Conservation (phyloP, 2,888 invertebrate species). For the Apotomis turbidana region DNA sequence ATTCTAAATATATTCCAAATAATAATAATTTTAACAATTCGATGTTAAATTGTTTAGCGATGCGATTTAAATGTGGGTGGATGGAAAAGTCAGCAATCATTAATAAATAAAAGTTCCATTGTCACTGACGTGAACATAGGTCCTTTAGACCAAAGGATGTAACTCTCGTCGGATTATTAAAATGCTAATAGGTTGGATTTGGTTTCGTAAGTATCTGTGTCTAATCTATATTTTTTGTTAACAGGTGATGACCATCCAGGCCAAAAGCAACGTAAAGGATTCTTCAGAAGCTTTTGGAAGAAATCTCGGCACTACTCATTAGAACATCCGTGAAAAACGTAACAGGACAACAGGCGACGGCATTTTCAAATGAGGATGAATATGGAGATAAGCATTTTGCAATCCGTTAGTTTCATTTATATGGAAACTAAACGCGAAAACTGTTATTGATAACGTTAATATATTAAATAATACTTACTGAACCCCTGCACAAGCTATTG, state of each 20-base stretch:
- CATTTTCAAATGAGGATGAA: background rate
- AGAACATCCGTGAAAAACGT: conserved; percentile 89
- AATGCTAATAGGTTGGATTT: no score
- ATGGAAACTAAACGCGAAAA: conserved; percentile 16
- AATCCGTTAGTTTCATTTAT: conserved; percentile 10
- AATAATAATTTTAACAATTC: no score
- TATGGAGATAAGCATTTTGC: background rate
- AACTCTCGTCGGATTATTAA: no score
- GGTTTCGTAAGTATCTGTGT: background rate
- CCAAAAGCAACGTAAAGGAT: conserved; percentile 92
- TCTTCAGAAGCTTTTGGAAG: conserved; percentile 95
- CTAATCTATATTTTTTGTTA: conserved; percentile 52
- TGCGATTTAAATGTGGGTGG: no score
- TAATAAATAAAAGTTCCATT: no score
- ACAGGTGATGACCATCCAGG: conserved; percentile 87
- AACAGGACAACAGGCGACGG: conserved; percentile 1
- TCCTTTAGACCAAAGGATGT: no score
- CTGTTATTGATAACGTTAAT: conserved; percentile 22
- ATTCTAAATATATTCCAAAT: background rate
- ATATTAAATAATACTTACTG: conserved; percentile 19
- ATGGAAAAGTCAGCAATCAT: no score
- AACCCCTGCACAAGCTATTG: conserved; percentile 33
- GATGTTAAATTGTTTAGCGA: no score
- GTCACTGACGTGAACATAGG: no score
- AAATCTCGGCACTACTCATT: conserved; percentile 93